These are phyloP conservation scores for Netta rufina DNA, from an alignment of 2,797 vertebrate genomes.

Conservation along the genomic window DNA sequence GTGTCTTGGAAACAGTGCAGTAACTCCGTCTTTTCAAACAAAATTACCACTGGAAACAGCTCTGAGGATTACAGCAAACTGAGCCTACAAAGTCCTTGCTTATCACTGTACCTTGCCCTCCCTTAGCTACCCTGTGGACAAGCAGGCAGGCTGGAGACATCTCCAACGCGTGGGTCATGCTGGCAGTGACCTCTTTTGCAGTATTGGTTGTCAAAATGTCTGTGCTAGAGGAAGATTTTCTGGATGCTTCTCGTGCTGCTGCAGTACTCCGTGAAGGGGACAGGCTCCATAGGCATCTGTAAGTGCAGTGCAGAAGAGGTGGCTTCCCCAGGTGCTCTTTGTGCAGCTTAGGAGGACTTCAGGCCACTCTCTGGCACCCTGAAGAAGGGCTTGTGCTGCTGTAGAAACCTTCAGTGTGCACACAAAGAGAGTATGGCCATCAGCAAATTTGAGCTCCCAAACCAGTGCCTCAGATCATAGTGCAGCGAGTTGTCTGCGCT, in stretches of 20 bases:
- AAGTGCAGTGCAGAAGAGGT: neutral
- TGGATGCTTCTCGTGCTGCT: neutral
- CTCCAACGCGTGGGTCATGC: neutral
- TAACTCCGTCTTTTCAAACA: neutral
- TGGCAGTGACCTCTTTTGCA: neutral
- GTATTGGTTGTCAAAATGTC: neutral
- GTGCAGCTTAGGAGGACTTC: neutral
- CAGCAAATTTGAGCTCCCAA: neutral
- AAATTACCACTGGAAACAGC: neutral
- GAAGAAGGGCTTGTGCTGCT: neutral
- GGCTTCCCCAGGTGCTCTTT: neutral
- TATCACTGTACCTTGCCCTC: neutral
- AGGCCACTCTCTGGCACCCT: neutral
- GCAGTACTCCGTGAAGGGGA: neutral
- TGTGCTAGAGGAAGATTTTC: neutral
- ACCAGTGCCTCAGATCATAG: neutral
- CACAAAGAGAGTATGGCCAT: neutral
- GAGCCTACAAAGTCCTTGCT: fast-evolving
- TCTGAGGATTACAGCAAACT: neutral
- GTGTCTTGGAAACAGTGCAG: neutral
- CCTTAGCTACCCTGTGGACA: neutral
- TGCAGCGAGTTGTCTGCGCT: neutral
- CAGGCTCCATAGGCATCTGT: too few species aligned
- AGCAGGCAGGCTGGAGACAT: neutral
- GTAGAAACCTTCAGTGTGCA: neutral